Percentiles rank a stretch among this genome's conserved stretches.
phyloP scores from a whole-genome alignment of 2,113 vertebrate species.

The Arizona elegans region DNA sequence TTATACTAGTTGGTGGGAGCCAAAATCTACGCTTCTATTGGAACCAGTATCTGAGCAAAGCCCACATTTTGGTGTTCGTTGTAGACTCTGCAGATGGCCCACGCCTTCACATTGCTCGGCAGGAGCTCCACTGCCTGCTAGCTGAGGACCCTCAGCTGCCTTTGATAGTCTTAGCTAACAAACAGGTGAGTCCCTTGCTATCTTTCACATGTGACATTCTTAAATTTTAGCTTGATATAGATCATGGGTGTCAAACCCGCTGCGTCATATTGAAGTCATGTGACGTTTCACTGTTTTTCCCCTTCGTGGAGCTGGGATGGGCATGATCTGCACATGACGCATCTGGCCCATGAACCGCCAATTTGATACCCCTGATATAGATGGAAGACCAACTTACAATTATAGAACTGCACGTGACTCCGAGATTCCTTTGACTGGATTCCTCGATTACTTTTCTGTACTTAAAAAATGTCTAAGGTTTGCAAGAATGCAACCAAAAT shows the following conservation, averaged over 20 bases:
- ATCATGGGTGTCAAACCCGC: too few species aligned
- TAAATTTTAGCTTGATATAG: neutral
- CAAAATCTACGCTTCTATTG: conserved; percentile 85
- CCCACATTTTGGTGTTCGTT: conserved; percentile 85
- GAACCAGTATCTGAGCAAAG: conserved; percentile 81
- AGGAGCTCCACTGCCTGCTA: conserved; percentile 83
- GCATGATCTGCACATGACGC: too few species aligned
- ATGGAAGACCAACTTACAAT: neutral
- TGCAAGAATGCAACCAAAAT: neutral
- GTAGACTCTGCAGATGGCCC: conserved; percentile 83
- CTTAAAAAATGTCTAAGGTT: neutral
- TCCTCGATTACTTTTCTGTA: neutral
- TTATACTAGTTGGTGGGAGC: conserved; percentile 77
- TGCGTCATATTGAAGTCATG: too few species aligned
- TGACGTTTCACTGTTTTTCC: too few species aligned
- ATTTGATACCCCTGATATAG: too few species aligned
- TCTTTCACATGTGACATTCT: neutral
- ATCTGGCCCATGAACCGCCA: too few species aligned
- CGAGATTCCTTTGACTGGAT: neutral
- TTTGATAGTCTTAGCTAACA: conserved; percentile 85
- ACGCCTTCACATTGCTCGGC: conserved; percentile 76
- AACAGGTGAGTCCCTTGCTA: conserved; percentile 75
- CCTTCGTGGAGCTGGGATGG: too few species aligned
- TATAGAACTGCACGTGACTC: neutral
- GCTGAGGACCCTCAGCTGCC: conserved; percentile 74